Evolutionary conservation across 2,797 vertebrate genomes (phyloP), one percentile per base, ranked within the genome.

Genomic region (Sebastes variabilis): DNA sequence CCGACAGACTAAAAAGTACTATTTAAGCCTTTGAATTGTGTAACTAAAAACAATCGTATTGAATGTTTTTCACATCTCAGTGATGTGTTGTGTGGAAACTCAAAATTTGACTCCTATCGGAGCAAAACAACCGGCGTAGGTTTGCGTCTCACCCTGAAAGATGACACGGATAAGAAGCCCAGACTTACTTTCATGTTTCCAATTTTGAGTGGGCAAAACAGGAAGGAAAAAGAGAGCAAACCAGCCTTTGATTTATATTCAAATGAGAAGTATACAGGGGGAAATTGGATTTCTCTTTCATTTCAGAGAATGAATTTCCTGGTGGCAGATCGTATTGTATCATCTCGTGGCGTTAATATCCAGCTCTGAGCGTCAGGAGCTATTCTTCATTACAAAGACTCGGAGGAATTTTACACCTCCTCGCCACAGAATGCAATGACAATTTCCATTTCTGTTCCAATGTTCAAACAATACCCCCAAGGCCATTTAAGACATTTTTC

Each of bases 231-330:
- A 22, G 30, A 49, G 52, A 61, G 82, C 75, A 87, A 86, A 86
- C 49, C 79, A 76, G 74, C 77, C 72, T 88, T 83, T 90, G 90
- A 92, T 93, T 90, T 92, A 91, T 88, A 92, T 92, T 92, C 87
- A 92, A 92, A 92, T 92, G 89, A 91, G 88, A 81, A 78, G 84
- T 89, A 87, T 89, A 90, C 82, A 83, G 70, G 77, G 36, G 91
- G 93, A 91, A 94, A 94, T 92, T 92, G 91, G 92, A 92, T 92
- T 93, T 87, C 79, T 81, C 82, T 92, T 92, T 91, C 88, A 92
- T 93, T 91, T 89, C 75, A 78, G 80, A 90, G 80, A 90, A 92
- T 83, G 85, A 83, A 91, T 90, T 90, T 92, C 85, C 90, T 90
- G 82, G 83, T 82, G 77, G 89, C 86, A 81, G 86, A 90, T 87